Evolutionary conservation across 2,888 invertebrate species (phyloP).

Genomic region (Hypercompe scribonia): DNA sequence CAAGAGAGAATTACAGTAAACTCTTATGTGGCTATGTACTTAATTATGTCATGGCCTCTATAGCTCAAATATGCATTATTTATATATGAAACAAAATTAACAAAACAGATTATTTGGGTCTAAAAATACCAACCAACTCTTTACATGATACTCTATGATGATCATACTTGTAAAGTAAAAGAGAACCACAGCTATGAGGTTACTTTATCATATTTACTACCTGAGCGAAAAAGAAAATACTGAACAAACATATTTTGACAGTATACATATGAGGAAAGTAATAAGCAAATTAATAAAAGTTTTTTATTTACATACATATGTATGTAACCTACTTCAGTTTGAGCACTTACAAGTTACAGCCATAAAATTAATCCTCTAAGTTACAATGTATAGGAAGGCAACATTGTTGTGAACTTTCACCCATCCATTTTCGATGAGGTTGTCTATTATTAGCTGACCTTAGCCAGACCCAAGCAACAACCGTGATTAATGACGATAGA

Average conservation of each 20-base stretch:
- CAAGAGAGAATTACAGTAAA: too few relatives aligned
- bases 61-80: too few relatives aligned
- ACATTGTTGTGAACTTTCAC: slow-evolving; percentile 22
- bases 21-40: too few relatives aligned
- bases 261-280: neutral
- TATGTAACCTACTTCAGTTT: neutral
- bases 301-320: neutral
- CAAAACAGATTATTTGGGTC: too few relatives aligned
- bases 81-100: too few relatives aligned
- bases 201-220: too few relatives aligned
- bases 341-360: neutral
- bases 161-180: too few relatives aligned
- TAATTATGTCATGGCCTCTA: too few relatives aligned
- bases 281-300: neutral
- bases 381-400: slow-evolving; percentile 27
- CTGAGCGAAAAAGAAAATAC: too few relatives aligned
- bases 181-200: too few relatives aligned
- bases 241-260: neutral
- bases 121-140: too few relatives aligned
- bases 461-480: slow-evolving; percentile 13
- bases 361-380: neutral
- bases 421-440: slow-evolving; percentile 22
- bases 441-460: slow-evolving; percentile 25
- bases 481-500: slow-evolving; percentile 21
- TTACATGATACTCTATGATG: too few relatives aligned